A percentile compares a stretch with the other conserved stretches of the same genome.
Conservation (phyloP, 2,888 invertebrate species). For the Drosophila conformis region DNA sequence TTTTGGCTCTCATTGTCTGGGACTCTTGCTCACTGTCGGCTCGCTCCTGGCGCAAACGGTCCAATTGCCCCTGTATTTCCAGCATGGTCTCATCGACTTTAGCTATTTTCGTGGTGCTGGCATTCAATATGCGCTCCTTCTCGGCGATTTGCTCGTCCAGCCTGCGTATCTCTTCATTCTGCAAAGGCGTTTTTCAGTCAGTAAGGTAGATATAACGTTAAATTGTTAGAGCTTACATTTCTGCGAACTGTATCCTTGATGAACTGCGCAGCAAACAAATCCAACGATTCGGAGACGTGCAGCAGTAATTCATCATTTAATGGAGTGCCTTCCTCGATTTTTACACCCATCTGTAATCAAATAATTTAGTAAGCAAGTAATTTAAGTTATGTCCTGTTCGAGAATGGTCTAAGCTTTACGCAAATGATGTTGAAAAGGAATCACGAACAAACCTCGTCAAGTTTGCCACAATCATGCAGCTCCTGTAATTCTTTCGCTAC, state of each 20-base stretch:
- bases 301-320: slow-evolving; percentile 88
- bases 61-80: slow-evolving; percentile 88
- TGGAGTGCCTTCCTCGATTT: slow-evolving; percentile 86
- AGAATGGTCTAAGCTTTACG: slow-evolving; percentile 20
- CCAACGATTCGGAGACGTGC: slow-evolving; percentile 88
- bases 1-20: slow-evolving; percentile 65
- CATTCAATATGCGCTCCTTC: slow-evolving; percentile 86
- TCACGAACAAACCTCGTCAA: slow-evolving; percentile 85
- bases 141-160: slow-evolving; percentile 88
- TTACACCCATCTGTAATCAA: slow-evolving; percentile 84
- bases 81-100: slow-evolving; percentile 89
- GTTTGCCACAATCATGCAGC: slow-evolving; percentile 86
- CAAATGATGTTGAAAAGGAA: slow-evolving; percentile 12
- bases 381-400: background rate
- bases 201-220: accelerated
- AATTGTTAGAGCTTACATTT: slow-evolving; percentile 87
- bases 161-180: slow-evolving; percentile 90
- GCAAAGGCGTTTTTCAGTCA: background rate
- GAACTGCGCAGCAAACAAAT: slow-evolving; percentile 88
- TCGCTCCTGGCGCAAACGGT: slow-evolving; percentile 85
- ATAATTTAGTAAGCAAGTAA: background rate
- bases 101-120: slow-evolving; percentile 89
- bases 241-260: slow-evolving; percentile 89
- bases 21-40: slow-evolving; percentile 66
- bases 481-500: slow-evolving; percentile 86